Evolutionary conservation across 2,113 vertebrate species (phyloP).

Genomic region (Amphilophus citrinellus): DNA sequence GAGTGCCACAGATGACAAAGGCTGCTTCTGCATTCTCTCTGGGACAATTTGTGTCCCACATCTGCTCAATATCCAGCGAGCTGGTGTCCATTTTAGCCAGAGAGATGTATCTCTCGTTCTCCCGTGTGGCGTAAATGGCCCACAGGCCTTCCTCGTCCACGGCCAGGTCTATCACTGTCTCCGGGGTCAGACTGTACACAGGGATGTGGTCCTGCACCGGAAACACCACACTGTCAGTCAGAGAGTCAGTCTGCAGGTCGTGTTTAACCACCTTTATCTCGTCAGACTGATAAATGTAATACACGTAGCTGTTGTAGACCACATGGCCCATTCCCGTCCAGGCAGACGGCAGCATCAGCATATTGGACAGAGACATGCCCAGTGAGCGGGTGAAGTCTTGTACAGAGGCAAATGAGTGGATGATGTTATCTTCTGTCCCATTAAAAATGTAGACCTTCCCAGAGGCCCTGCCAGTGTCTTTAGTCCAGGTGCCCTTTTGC

Average conservation of each 20-base stretch:
- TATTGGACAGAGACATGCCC: conserved; percentile 84
- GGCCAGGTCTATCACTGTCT: conserved; percentile 91
- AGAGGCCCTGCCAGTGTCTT: conserved; percentile 80
- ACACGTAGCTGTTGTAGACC: conserved; percentile 86
- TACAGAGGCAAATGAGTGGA: conserved; percentile 88
- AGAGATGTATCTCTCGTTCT: conserved; percentile 89
- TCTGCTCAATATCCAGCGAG: conserved; percentile 91
- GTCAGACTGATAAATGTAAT: conserved; percentile 83
- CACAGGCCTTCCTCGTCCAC: conserved; percentile 96
- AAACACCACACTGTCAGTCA: conserved; percentile 90
- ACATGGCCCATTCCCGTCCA: conserved; percentile 93
- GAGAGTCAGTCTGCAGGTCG: conserved; percentile 84
- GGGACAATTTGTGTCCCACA: conserved; percentile 95
- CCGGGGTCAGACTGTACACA: conserved; percentile 86
- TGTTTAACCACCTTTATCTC: conserved; percentile 91
- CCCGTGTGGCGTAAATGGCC: conserved; percentile 91
- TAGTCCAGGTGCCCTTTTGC: conserved; percentile 91
- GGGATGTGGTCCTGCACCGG: conserved; percentile 89
- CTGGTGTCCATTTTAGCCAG: conserved; percentile 91
- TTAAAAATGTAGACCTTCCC: conserved; percentile 94
- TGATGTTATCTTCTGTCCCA: conserved; percentile 85
- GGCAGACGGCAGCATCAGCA: conserved; percentile 86
- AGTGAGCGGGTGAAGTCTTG: conserved; percentile 89
- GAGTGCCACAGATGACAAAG: conserved; percentile 94
- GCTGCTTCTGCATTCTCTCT: conserved; percentile 92